Conservation (phyloP, 53 echinoderm and acorn worm species). For the Holothuria scabra region DNA sequence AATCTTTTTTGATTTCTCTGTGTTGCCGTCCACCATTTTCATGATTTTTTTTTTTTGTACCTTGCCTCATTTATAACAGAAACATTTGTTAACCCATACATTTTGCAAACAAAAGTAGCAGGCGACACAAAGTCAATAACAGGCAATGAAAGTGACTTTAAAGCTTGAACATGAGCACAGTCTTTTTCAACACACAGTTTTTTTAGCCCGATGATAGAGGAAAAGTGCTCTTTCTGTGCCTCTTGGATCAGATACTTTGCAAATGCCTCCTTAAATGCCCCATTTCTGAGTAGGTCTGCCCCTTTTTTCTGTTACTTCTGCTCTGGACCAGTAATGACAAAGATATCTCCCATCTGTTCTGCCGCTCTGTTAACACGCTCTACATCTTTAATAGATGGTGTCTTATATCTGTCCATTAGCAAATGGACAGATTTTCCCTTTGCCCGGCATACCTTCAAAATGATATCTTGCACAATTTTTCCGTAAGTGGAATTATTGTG, state of each 20-base stretch:
- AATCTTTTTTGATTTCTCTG: constrained; percentile 23
- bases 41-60: constrained; percentile 32
- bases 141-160: constrained; percentile 13
- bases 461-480: constrained; percentile 37
- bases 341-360: constrained; percentile 14
- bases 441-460: constrained; percentile 28
- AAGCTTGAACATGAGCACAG: constrained; percentile 12
- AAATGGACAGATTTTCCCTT: constrained; percentile 19
- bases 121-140: neutral
- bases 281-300: constrained; percentile 16
- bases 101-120: constrained; percentile 52
- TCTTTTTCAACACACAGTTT: constrained; percentile 25
- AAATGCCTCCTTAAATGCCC: constrained; percentile 44
- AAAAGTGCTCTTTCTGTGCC: constrained; percentile 27
- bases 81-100: constrained; percentile 29
- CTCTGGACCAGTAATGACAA: constrained; percentile 56
- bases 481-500: constrained; percentile 60
- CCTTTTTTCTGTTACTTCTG: constrained; percentile 49
- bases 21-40: constrained; percentile 17
- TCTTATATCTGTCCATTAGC: constrained; percentile 56
- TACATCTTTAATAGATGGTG: constrained; percentile 59
- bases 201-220: constrained; percentile 32
- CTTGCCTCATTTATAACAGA: constrained; percentile 45
- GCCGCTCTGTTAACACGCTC: constrained; percentile 28
- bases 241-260: constrained; percentile 13